Evolutionary conservation across 2,888 invertebrate genomes (phyloP), one percentile per base, ranked within the genome.

Genomic region (Drosophila maculinotata): DNA sequence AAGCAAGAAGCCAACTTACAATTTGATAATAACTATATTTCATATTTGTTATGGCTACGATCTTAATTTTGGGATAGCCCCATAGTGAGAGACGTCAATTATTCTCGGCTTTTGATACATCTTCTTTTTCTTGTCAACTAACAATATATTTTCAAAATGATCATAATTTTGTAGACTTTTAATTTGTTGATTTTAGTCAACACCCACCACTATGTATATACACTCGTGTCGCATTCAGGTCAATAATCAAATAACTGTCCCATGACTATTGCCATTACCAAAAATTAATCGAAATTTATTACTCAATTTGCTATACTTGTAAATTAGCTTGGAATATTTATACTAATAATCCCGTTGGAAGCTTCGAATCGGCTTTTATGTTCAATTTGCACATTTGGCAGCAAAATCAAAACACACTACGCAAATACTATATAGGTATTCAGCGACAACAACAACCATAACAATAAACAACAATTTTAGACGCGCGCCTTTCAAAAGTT

Each of bases 311-410:
- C 31, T 35, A 33, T 47, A 38, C 17, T 41, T 69, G 52, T 33
- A 45, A 76, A 72, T 76, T 63, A 56, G 51, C 42, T 12, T 14
- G 12, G 47, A 56, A 52, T 76, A 70, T 56, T 70, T 48, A 64
- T 64, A 76, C 59, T 64, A 64, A 64, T 76, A 76, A 59, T 77
- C 69, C 65, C 57, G 71, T 72, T 73, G 15, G 39, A 17, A 8
- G 20, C 41, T 41, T 45, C 7, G 49, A 36, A 42, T 30, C 14
- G 2, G 42, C 36, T 66, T 48, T 52, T 47, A 54, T 39, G 52
- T 71, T 76, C 57, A 76, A 77, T 69, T 77, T 76, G 62, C 72
- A 78, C 69, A 78, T 81, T 73, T 73, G 74, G 57, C 48, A 70
- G 20, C 31, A 52, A 67, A 63, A 71, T 71, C 53, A 63, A 62